Percentiles rank a stretch among this genome's conserved stretches.
Conservation (phyloP, 2,113 vertebrate species). For the Gnathonemus echidnorhynchus region DNA sequence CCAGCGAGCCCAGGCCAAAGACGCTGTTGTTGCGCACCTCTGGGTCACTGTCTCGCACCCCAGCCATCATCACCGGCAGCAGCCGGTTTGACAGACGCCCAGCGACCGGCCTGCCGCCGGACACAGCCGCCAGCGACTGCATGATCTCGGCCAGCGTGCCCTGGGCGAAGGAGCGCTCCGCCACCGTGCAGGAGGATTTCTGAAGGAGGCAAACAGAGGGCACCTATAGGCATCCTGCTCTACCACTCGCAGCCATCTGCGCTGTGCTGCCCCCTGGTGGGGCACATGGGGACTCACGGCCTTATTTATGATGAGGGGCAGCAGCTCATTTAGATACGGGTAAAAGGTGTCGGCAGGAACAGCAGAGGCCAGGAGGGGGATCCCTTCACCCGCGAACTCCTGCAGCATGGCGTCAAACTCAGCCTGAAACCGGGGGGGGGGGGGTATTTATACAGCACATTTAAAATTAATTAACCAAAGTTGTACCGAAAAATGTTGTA, state of each 20-base stretch:
- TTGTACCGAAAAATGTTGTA: not conserved
- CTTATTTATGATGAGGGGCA: slow-evolving; percentile 74
- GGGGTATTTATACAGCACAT: not conserved
- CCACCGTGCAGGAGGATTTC: slow-evolving; percentile 70
- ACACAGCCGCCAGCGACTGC: slow-evolving; percentile 52
- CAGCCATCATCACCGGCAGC: slow-evolving; percentile 59
- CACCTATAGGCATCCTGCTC: not conserved
- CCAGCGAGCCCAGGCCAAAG: slow-evolving; percentile 73
- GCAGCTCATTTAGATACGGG: slow-evolving; percentile 72
- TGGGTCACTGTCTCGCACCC: slow-evolving; percentile 59
- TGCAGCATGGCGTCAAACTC: slow-evolving; percentile 79
- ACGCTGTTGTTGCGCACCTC: slow-evolving; percentile 82
- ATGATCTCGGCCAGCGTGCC: slow-evolving; percentile 72
- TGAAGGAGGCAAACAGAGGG: slow-evolving; percentile 28
- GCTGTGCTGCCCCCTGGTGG: not conserved
- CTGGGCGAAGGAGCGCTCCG: slow-evolving; percentile 77
- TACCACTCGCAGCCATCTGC: not conserved
- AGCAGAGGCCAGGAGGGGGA: slow-evolving; percentile 65
- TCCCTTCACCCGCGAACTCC: slow-evolving; percentile 79
- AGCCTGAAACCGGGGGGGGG: slow-evolving; percentile 49
- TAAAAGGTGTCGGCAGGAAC: slow-evolving; percentile 67
- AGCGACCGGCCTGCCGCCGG: slow-evolving; percentile 48
- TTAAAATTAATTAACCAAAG: not conserved
- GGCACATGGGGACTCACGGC: slow-evolving; percentile 48
- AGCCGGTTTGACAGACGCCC: slow-evolving; percentile 67